Percentiles rank a stretch among this genome's conserved stretches.
Evolutionary conservation across 2,113 vertebrate species (phyloP).

Genomic region (Cyprinodon brontotheroides): DNA sequence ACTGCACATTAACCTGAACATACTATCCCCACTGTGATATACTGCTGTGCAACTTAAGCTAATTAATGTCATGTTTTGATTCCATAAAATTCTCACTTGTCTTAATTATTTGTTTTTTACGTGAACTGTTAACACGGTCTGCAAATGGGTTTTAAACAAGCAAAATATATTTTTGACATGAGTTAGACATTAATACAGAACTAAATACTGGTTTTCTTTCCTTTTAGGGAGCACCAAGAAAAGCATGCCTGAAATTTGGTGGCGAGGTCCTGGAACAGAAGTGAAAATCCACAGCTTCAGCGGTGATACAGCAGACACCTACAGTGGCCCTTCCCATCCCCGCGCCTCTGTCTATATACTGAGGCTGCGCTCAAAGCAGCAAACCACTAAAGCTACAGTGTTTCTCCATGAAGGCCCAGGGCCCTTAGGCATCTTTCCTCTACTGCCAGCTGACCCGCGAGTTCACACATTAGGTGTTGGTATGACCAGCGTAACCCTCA

Average conservation of each 20-base stretch:
- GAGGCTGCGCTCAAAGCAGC: constrained; percentile 80
- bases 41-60: background rate
- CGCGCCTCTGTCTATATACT: constrained; percentile 83
- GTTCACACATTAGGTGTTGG: constrained; percentile 82
- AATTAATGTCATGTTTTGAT: background rate
- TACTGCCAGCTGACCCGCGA: constrained; percentile 82
- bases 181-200: background rate
- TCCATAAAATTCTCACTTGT: background rate
- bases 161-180: background rate
- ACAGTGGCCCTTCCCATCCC: constrained; percentile 74
- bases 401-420: constrained; percentile 80
- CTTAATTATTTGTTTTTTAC: background rate
- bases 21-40: background rate
- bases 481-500: constrained; percentile 86
- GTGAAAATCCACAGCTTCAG: constrained; percentile 83
- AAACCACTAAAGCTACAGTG: constrained; percentile 80
- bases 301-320: constrained; percentile 83
- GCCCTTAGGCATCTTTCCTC: constrained; percentile 80
- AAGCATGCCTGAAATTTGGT: constrained; percentile 80
- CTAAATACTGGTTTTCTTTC: constrained; percentile 7
- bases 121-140: background rate
- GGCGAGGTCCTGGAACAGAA: constrained; percentile 73
- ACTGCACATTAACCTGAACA: no score
- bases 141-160: no score
- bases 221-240: constrained; percentile 78